Base-by-base conservation (phyloP, 2,113 vertebrate species). In the Muscicapa adusta region DNA sequence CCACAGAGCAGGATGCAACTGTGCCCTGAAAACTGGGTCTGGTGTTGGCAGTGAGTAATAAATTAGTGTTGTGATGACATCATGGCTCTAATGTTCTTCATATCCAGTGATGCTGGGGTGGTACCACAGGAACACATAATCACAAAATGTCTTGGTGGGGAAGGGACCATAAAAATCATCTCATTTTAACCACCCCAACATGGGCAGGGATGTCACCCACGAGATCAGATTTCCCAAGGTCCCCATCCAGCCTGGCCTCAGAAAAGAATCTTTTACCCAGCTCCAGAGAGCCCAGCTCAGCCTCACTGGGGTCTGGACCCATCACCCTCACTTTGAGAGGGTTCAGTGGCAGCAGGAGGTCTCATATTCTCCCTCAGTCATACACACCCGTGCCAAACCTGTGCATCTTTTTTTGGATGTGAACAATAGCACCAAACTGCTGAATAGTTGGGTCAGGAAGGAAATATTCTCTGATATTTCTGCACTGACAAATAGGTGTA, bases 391-490 rank as follows among this genome's bases (percentile, higher is more conserved):
- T 1, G 3, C 10, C 47, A 86, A 85, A 71, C 8, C 14, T 25
- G 16, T 51, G 34, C 34, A 17, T 25, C 38, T 19, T 58, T 78
- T 67, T 57, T 67, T 48, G 62, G 10, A 51, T 56, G 50, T n/a
- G 43, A 74, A 88, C 75, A 75, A 78, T n/a, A n/a, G 28, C 36
- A 47, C 42, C 50, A 48, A 22, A 40, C 22, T 20, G 22, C 38
- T 77, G 56, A 92, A 56, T 43, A 22, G 51, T 23, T 29, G 17
- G 4, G 15, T 18, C 45, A 75, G 79, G 75, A 91, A 77, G 70
- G 88, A 96, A 89, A 76, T 8, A 11, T 54, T 61, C 78, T 43
- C 6, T 68, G 45, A 36, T 84, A 76, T 89, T 86, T 94, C 71
- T 81, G 4, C 7, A 2, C 65, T 88, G 54, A 60, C 42, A 90